phyloP scores from a whole-genome alignment of 2,113 vertebrate species.

The Tursiops truncatus region DNA sequence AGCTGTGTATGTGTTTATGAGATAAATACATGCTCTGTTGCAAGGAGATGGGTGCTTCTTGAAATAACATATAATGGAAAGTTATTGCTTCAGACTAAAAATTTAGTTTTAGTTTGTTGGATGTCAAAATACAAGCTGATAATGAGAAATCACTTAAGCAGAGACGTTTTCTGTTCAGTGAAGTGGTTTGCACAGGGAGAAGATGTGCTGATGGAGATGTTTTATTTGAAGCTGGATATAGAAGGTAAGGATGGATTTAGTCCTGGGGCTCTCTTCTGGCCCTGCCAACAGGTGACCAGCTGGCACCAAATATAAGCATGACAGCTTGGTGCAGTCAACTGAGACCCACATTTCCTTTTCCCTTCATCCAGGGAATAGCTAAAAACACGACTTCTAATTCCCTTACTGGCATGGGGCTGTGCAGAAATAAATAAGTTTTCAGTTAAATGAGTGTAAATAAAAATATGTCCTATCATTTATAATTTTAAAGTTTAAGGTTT shows the following conservation, averaged over 20 bases:
- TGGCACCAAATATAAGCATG: background rate
- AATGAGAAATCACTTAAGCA: background rate
- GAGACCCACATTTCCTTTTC: conserved; percentile 35
- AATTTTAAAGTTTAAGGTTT: background rate
- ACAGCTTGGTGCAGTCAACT: conserved; percentile 35
- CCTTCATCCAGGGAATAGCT: conserved; percentile 11
- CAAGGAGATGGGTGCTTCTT: background rate
- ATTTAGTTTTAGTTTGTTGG: conserved; percentile 43
- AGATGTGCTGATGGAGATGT: background rate
- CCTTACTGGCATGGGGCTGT: background rate
- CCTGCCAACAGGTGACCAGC: conserved; percentile 40
- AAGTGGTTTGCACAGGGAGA: background rate
- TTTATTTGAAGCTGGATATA: background rate
- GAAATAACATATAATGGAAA: background rate
- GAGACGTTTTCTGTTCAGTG: background rate
- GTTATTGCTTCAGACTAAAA: background rate
- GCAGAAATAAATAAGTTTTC: conserved; percentile 41
- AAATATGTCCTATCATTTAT: background rate
- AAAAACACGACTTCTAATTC: background rate
- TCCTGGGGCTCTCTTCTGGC: background rate
- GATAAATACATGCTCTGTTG: background rate
- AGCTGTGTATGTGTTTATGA: background rate
- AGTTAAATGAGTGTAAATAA: background rate
- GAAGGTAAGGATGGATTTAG: background rate
- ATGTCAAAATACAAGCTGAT: conserved; percentile 52